Conservation (phyloP, 2,113 vertebrate species). For the Cromileptes altivelis region DNA sequence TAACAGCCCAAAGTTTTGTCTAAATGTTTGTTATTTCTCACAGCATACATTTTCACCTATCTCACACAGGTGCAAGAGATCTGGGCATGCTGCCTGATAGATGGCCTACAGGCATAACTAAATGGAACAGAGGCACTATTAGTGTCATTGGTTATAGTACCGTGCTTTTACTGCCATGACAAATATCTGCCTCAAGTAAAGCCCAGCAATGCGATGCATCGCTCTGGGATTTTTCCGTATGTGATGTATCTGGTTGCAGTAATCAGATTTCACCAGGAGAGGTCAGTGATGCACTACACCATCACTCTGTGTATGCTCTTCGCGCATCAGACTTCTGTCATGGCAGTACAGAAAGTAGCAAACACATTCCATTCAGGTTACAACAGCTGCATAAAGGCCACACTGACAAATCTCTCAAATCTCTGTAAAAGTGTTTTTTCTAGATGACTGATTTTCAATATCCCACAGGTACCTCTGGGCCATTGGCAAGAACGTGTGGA, state of each 20-base stretch:
- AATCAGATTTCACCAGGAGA: conserved; percentile 63
- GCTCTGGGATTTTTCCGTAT: not conserved
- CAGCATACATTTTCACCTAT: not conserved
- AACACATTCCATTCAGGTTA: not conserved
- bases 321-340: not conserved
- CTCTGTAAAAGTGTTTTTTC: not conserved
- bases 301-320: not conserved
- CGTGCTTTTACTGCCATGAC: not conserved
- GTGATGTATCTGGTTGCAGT: conserved; percentile 42
- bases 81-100: not conserved
- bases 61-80: not conserved
- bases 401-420: not conserved
- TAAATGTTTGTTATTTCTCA: no score
- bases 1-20: not conserved
- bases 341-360: not conserved
- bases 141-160: not conserved
- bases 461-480: conserved; percentile 94
- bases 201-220: not conserved
- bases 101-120: not conserved
- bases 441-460: not conserved
- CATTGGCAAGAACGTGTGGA: conserved; percentile 99
- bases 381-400: not conserved
- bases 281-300: conserved; percentile 59
- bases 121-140: not conserved
- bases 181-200: not conserved